Percentiles rank a stretch among this genome's conserved stretches.
phyloP scores from a whole-genome alignment of 2,888 invertebrate species.

The Julus scanicus region DNA sequence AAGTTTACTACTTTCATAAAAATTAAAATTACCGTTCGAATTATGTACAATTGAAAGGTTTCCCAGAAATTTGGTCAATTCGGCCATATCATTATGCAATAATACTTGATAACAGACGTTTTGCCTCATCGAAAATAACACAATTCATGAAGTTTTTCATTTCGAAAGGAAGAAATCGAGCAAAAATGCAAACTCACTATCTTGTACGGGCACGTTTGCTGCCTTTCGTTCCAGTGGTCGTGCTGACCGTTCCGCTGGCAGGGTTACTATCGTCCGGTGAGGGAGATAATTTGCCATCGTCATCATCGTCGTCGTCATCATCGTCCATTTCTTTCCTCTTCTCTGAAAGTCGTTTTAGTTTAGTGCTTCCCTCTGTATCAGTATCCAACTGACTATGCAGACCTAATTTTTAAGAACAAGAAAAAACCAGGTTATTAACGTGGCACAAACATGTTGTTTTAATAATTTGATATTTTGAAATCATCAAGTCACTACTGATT shows the following conservation, averaged over 20 bases:
- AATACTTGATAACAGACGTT: conserved; percentile 6
- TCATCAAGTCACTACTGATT: not conserved
- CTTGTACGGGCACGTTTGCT: conserved; percentile 77
- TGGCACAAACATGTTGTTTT: too few species aligned
- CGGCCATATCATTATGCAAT: not conserved
- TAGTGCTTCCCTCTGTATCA: conserved; percentile 56
- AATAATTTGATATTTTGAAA: not conserved
- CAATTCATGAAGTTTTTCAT: not conserved
- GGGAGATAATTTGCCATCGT: conserved; percentile 52
- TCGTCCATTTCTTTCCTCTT: conserved; percentile 58
- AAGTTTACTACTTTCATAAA: not conserved
- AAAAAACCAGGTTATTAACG: not conserved
- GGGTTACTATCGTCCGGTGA: conserved; percentile 28
- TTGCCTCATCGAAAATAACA: not conserved
- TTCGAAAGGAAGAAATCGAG: not conserved
- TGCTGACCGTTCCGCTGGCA: conserved; percentile 57
- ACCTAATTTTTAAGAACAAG: conserved; percentile 34
- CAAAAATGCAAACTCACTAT: conserved; percentile 66
- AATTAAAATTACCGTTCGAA: not conserved
- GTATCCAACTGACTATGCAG: conserved; percentile 57
- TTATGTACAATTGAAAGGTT: not conserved
- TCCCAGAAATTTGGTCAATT: not conserved
- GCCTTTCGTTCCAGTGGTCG: conserved; percentile 71
- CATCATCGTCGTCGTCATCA: conserved; percentile 53
- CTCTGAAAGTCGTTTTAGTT: conserved; percentile 57